Percentiles rank a stretch among this genome's conserved stretches.
Evolutionary conservation across 2,888 invertebrate species (phyloP).

Genomic region (Clistopyga incitator): DNA sequence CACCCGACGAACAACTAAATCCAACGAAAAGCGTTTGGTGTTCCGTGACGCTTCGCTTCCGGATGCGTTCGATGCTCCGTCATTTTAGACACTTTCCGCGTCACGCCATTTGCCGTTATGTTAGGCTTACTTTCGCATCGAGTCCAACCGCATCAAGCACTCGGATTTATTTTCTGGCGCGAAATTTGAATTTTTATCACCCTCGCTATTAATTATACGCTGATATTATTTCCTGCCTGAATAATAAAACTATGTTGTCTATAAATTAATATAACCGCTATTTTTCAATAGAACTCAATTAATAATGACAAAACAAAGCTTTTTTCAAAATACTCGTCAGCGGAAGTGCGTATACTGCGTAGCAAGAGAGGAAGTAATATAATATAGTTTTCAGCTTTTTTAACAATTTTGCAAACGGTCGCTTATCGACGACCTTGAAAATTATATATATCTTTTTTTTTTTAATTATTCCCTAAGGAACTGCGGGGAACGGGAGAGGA

Average conservation of each 20-base stretch:
- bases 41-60: slow-evolving; percentile 61
- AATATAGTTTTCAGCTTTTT: too few relatives aligned
- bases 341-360: too few relatives aligned
- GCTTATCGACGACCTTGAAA: neutral
- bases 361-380: too few relatives aligned
- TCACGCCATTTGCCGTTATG: slow-evolving; percentile 2
- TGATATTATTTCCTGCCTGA: neutral
- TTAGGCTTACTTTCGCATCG: too few relatives aligned
- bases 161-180: neutral
- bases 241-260: neutral
- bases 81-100: slow-evolving; percentile 39
- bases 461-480: neutral
- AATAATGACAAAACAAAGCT: neutral
- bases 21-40: slow-evolving; percentile 33
- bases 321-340: neutral
- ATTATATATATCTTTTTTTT: too few relatives aligned
- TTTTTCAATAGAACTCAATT: too few relatives aligned
- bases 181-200: neutral
- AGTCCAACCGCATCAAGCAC: too few relatives aligned
- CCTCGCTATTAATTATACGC: neutral
- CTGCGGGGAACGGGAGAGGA: too few relatives aligned
- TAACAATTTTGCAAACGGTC: too few relatives aligned
- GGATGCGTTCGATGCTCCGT: slow-evolving; percentile 66
- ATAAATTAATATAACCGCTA: too few relatives aligned
- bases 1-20: slow-evolving; percentile 34